Conservation (phyloP, 30 jellyfish, hydroid and myxozoan species). For the Cassiopea andromeda region DNA sequence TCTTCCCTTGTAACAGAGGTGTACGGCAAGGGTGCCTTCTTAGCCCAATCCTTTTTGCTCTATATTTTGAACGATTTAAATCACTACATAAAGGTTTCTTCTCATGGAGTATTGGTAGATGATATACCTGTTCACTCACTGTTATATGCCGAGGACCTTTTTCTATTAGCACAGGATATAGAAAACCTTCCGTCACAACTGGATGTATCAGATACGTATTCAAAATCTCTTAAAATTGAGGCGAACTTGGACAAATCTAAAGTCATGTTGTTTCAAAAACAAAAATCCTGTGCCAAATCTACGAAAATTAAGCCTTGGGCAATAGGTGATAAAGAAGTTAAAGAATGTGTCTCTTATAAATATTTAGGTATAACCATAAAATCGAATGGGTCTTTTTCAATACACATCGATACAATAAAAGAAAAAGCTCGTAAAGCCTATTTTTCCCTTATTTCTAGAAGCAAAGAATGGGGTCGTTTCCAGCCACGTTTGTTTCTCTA, state of each 20-base stretch:
- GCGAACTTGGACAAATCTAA: conserved; percentile 31
- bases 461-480: too few species aligned
- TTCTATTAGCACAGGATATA: background rate
- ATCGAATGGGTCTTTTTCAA: too few species aligned
- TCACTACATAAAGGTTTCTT: background rate
- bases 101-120: background rate
- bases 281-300: conserved; percentile 4
- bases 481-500: too few species aligned
- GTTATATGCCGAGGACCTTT: background rate
- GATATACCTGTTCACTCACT: too few species aligned
- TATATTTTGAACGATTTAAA: conserved; percentile 29
- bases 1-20: background rate
- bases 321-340: background rate
- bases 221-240: conserved; percentile 17
- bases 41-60: background rate
- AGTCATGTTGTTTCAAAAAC: background rate
- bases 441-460: background rate
- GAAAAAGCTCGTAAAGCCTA: too few species aligned
- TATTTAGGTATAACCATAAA: too few species aligned
- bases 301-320: background rate
- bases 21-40: too few species aligned
- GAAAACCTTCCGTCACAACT: background rate
- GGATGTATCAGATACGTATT: conserved; percentile 2
- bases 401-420: too few species aligned
- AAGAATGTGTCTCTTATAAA: too few species aligned